These are phyloP conservation scores for Peromyscus eremicus DNA, from an alignment of 2,797 vertebrate species.

Conservation along the genomic window DNA sequence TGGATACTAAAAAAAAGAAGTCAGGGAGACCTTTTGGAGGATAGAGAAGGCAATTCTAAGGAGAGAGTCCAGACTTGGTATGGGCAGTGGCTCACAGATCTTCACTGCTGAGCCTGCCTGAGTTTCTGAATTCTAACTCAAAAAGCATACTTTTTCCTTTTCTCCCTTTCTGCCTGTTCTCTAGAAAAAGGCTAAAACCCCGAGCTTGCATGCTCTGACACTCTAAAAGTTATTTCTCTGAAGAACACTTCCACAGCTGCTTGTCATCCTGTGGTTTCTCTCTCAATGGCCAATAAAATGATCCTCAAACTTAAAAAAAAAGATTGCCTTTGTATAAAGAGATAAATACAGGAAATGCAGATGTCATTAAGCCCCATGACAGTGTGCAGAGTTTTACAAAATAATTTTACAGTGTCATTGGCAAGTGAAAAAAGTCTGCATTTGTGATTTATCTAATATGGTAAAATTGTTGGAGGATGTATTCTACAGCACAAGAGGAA, in stretches of 20 bases:
- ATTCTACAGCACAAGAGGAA: background rate
- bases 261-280: background rate
- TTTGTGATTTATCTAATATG: background rate
- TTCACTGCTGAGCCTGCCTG: background rate
- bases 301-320: background rate
- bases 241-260: background rate
- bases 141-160: background rate
- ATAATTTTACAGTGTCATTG: background rate
- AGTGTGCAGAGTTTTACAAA: background rate
- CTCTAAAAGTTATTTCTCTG: background rate
- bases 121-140: background rate
- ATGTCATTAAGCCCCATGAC: background rate
- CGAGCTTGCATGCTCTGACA: background rate
- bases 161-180: background rate
- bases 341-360: background rate
- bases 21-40: background rate
- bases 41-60: background rate
- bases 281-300: background rate
- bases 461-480: background rate
- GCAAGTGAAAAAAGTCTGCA: background rate
- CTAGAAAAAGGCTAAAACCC: background rate
- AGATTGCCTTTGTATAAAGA: background rate
- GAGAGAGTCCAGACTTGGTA: background rate
- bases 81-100: background rate
- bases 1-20: background rate